Evolutionary conservation across 2,797 vertebrate genomes (phyloP).

Genomic region (Margarornis squamiger): DNA sequence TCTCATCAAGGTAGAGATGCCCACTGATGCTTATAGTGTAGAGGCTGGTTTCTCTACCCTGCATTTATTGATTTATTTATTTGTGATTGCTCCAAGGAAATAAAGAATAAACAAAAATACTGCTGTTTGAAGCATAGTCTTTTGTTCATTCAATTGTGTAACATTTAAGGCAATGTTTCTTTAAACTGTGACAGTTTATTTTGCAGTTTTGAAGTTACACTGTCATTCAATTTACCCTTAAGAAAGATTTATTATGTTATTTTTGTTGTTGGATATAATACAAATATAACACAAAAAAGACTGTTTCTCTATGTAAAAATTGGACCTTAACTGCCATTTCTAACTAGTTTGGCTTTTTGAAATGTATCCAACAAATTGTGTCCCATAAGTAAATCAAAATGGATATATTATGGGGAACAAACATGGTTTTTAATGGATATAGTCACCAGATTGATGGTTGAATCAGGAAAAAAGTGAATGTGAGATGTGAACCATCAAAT

Average conservation of each 20-base stretch:
- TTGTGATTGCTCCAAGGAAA: slow-evolving; percentile 84
- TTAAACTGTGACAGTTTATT: background rate
- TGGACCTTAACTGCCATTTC: background rate
- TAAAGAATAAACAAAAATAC: slow-evolving; percentile 81
- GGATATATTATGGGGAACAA: background rate
- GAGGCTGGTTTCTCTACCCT: slow-evolving; percentile 81
- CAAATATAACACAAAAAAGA: background rate
- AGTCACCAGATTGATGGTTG: background rate
- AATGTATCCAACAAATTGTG: background rate
- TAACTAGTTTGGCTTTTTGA: background rate
- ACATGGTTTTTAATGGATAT: background rate
- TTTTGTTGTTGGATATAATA: slow-evolving; percentile 27
- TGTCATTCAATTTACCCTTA: background rate
- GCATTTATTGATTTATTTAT: slow-evolving; percentile 67
- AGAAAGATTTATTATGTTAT: background rate
- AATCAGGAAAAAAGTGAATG: background rate
- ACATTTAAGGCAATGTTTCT: background rate
- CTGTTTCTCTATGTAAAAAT: background rate
- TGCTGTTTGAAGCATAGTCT: slow-evolving; percentile 38
- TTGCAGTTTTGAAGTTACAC: background rate
- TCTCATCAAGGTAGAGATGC: slow-evolving; percentile 95
- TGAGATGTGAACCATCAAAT: background rate
- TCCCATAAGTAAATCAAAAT: background rate
- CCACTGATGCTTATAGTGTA: slow-evolving; percentile 81
- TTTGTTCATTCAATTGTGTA: background rate